Evolutionary conservation across 2,888 invertebrate species (phyloP).

Genomic region (Zygogramma bicolorata): DNA sequence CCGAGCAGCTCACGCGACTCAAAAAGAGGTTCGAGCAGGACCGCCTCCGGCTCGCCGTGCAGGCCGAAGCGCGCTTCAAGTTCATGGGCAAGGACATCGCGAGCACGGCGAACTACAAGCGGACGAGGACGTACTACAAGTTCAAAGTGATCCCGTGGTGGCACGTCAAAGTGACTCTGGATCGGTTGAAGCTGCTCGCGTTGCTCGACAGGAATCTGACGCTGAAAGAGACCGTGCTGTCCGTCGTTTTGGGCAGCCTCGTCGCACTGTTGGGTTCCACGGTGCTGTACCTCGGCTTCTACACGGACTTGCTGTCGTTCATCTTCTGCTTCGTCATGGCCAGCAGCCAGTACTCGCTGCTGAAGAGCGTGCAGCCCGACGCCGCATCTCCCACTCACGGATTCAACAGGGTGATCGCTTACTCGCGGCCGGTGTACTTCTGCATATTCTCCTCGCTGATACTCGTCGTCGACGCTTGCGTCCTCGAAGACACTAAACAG

Average conservation of each 20-base stretch:
- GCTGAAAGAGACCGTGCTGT: slow-evolving; percentile 82
- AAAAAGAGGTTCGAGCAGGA: slow-evolving; percentile 25
- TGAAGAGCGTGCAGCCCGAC: slow-evolving; percentile 99
- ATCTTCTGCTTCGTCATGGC: slow-evolving; percentile 98
- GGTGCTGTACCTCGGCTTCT: slow-evolving; percentile 86
- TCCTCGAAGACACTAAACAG: slow-evolving; percentile 64
- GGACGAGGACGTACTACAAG: slow-evolving; percentile 75
- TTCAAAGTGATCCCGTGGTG: slow-evolving; percentile 76
- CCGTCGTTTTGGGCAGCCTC: slow-evolving; percentile 84
- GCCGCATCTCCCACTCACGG: slow-evolving; percentile 99
- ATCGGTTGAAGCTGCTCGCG: slow-evolving; percentile 91
- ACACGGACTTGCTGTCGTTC: slow-evolving; percentile 92
- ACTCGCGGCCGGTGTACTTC: slow-evolving; percentile 94
- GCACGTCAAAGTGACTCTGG: slow-evolving; percentile 88
- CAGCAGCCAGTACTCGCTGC: slow-evolving; percentile 94
- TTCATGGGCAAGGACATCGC: slow-evolving; percentile 68
- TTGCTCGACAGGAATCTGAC: slow-evolving; percentile 93
- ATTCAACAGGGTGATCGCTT: slow-evolving; percentile 94
- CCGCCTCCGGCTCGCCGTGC: slow-evolving; percentile 15
- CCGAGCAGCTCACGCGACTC: slow-evolving; percentile 25
- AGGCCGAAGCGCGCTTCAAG: slow-evolving; percentile 63
- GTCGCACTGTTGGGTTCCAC: slow-evolving; percentile 89
- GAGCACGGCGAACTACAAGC: slow-evolving; percentile 53
- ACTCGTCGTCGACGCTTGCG: slow-evolving; percentile 58
- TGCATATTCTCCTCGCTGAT: slow-evolving; percentile 77